phyloP scores from a whole-genome alignment of 1,140 invertebrate species.

The Pogonus chalceus region DNA sequence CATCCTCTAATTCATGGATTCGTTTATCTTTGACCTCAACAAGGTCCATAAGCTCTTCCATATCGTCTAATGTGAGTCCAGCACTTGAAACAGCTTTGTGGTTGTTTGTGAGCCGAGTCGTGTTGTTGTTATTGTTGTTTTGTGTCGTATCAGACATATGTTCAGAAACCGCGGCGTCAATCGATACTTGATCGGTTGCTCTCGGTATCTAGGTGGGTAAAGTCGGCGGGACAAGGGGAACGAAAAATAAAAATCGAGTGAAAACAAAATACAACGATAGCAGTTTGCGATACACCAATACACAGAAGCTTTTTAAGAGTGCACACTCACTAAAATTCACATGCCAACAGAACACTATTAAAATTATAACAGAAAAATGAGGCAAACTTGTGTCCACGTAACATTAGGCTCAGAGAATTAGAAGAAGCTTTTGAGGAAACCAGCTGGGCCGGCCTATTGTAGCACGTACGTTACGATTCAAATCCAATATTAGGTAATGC shows the following conservation, averaged over 20 bases:
- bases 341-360: not conserved
- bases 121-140: not conserved
- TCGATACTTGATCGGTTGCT: not conserved
- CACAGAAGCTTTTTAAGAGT: not conserved
- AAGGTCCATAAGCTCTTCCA: constrained; percentile 40
- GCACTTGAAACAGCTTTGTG: not conserved
- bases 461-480: constrained; percentile 7
- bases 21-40: constrained; percentile 47
- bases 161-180: not conserved
- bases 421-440: constrained; percentile 84
- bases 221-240: not conserved
- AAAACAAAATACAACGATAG: constrained; percentile 1
- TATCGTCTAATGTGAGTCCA: constrained; percentile 22
- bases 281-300: constrained; percentile 1
- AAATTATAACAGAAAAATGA: not conserved
- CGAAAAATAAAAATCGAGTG: not conserved
- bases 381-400: not conserved
- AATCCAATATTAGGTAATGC: not conserved
- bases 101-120: not conserved
- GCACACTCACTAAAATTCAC: constrained; percentile 4
- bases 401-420: constrained; percentile 40
- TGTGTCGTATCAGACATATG: not conserved
- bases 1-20: constrained; percentile 72
- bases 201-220: not conserved
- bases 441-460: constrained; percentile 65